phyloP scores from a whole-genome alignment of 2,797 vertebrate genomes.

The Acestrorhynchus altus region DNA sequence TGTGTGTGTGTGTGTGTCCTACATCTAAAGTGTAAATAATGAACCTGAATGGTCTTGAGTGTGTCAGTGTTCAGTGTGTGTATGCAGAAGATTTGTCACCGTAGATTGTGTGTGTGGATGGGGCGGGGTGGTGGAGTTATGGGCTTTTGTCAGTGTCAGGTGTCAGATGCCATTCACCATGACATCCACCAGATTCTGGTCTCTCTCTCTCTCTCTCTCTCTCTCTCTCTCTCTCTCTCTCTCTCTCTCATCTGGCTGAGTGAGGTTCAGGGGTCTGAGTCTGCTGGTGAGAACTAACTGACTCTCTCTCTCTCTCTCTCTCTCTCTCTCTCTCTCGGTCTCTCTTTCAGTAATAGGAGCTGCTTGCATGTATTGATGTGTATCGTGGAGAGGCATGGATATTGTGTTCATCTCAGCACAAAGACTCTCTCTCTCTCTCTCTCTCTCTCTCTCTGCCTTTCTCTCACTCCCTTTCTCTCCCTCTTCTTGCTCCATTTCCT shows the following conservation, averaged over 20 bases:
- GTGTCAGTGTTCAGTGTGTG: conserved; percentile 51
- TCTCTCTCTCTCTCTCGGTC: background rate
- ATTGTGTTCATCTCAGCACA: conserved; percentile 57
- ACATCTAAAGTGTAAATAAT: conserved; percentile 7
- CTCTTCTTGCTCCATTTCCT: background rate
- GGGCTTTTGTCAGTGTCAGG: conserved; percentile 69
- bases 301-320: background rate
- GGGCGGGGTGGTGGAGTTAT: no score
- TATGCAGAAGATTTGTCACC: conserved; percentile 48
- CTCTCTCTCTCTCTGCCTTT: background rate
- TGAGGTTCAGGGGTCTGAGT: background rate
- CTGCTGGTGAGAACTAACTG: background rate
- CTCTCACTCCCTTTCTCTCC: background rate
- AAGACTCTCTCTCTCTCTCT: conserved; percentile 24
- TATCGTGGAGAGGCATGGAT: conserved; percentile 56
- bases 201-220: conserved; percentile 19
- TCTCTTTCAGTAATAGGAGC: conserved; percentile 46
- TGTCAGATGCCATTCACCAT: conserved; percentile 65
- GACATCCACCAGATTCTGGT: conserved; percentile 68
- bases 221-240: conserved; percentile 9
- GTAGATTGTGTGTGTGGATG: conserved; percentile 8
- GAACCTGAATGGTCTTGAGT: conserved; percentile 41
- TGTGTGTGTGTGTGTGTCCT: conserved; percentile 29
- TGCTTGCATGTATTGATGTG: conserved; percentile 54
- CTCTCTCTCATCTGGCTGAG: background rate